Conservation (phyloP, 2,113 vertebrate species). For the Phodopus roborovskii region DNA sequence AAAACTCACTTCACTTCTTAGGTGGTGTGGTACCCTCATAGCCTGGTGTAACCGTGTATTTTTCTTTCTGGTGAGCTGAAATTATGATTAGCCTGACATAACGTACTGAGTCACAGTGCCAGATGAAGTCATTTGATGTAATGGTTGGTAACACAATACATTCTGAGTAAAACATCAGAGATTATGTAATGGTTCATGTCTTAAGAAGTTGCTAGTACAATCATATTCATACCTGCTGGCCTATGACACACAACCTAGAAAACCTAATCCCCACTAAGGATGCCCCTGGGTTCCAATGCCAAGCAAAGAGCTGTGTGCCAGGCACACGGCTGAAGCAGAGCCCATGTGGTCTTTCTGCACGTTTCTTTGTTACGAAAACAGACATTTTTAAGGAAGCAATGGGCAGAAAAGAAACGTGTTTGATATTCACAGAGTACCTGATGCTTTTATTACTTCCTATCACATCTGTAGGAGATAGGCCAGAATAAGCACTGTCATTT, state of each 20-base stretch:
- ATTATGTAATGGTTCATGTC: constrained; percentile 69
- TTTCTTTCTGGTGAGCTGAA: constrained; percentile 69
- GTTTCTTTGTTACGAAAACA: constrained; percentile 47
- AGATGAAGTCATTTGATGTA: constrained; percentile 80
- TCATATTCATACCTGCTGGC: constrained; percentile 20
- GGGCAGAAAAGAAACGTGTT: constrained; percentile 32
- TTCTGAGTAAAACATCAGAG: constrained; percentile 70
- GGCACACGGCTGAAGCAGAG: not conserved
- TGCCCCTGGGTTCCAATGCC: not conserved
- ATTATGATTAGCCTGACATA: constrained; percentile 68
- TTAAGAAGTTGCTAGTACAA: constrained; percentile 28
- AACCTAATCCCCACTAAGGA: constrained; percentile 24
- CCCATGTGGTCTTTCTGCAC: not conserved
- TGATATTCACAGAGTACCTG: constrained; percentile 64
- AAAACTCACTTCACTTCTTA: not conserved
- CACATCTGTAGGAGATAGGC: constrained; percentile 69
- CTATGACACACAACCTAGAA: constrained; percentile 36
- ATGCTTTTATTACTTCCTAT: constrained; percentile 75
- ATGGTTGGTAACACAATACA: constrained; percentile 68
- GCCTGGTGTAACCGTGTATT: constrained; percentile 20
- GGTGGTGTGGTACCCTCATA: not conserved
- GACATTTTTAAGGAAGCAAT: constrained; percentile 57
- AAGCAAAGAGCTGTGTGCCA: not conserved
- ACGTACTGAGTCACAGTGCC: constrained; percentile 71
- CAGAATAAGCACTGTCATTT: constrained; percentile 62